Conservation (phyloP, 2,888 invertebrate genomes). For the Drosophila limbata region DNA sequence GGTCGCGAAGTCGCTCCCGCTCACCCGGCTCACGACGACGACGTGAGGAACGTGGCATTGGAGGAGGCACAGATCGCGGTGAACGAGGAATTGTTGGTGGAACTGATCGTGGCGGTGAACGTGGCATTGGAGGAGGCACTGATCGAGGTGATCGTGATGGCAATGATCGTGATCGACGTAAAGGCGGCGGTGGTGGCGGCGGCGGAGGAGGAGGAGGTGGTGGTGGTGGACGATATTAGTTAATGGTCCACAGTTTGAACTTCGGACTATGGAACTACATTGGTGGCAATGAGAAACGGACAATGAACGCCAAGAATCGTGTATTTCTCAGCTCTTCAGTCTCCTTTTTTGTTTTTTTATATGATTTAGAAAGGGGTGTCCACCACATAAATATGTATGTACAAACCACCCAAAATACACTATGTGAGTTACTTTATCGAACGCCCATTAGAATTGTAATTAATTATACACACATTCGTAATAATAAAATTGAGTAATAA, state of each 20-base stretch:
- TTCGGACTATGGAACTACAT: conserved; percentile 36
- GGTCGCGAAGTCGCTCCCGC: conserved; percentile 83
- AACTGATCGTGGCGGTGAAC: conserved; percentile 68
- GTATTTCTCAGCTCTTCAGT: conserved; percentile 55
- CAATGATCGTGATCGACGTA: conserved; percentile 69
- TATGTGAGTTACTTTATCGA: conserved; percentile 72
- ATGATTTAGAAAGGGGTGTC: conserved; percentile 53
- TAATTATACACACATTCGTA: conserved; percentile 78
- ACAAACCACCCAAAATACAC: conserved; percentile 60
- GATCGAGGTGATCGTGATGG: conserved; percentile 57
- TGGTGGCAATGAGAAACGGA: conserved; percentile 45
- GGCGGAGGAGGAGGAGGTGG: conserved; percentile 56
- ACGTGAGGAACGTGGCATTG: conserved; percentile 67
- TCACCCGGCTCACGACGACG: conserved; percentile 64
- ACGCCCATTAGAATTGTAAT: conserved; percentile 77
- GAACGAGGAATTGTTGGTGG: conserved; percentile 62
- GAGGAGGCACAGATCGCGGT: conserved; percentile 68
- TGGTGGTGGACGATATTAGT: conserved; percentile 61
- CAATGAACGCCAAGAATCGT: conserved; percentile 51
- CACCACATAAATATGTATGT: conserved; percentile 61
- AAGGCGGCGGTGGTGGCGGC: conserved; percentile 62
- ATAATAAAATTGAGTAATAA: conserved; percentile 75
- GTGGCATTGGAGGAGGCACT: conserved; percentile 62
- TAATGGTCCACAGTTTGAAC: conserved; percentile 32
- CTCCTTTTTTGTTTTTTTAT: conserved; percentile 44